Conservation (phyloP, 2,888 invertebrate species). For the Cheilosia grossa region DNA sequence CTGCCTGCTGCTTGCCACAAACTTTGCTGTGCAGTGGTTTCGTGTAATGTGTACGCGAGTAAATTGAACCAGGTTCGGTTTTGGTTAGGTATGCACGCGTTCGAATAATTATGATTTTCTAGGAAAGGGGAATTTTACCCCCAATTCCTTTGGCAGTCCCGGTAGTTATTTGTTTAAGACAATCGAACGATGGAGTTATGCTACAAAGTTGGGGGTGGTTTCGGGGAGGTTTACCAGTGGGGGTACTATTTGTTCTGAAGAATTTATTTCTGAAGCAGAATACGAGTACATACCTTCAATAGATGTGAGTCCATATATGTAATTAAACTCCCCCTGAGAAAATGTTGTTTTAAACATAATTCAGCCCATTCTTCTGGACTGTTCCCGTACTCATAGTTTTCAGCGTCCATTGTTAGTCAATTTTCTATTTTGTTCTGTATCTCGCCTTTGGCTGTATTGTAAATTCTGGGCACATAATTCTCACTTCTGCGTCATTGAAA, state of each 20-base stretch:
- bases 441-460: no score
- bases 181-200: constrained; percentile 29
- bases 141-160: not conserved
- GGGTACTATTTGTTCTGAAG: no score
- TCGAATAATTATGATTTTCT: constrained; percentile 7
- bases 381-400: no score
- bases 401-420: no score
- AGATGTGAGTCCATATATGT: no score
- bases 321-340: no score
- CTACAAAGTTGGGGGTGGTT: not conserved
- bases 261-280: not conserved
- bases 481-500: no score
- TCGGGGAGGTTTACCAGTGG: not conserved
- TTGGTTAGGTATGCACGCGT: not conserved
- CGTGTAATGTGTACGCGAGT: not conserved
- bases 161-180: constrained; percentile 40
- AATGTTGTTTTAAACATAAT: no score
- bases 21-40: constrained; percentile 30
- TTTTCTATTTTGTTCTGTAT: no score
- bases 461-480: no score
- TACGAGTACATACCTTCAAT: not conserved
- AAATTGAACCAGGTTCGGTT: constrained; percentile 30
- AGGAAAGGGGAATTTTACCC: not conserved
- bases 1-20: constrained; percentile 24
- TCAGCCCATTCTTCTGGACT: no score